phyloP scores from a whole-genome alignment of 2,797 vertebrate species.

The Crocodylus rhombifer region DNA sequence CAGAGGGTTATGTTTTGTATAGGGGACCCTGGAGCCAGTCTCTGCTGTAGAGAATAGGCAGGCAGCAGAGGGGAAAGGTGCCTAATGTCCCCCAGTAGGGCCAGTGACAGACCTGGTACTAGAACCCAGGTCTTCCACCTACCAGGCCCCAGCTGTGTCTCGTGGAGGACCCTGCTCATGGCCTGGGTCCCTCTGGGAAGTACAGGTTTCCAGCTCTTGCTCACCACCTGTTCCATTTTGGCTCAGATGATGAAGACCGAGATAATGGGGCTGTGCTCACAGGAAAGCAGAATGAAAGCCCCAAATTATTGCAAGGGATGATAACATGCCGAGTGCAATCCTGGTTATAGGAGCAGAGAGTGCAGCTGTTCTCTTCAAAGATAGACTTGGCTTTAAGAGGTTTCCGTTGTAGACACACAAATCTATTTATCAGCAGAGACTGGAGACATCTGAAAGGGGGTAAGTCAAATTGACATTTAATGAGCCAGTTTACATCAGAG shows the following conservation, averaged over 20 bases:
- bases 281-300: fast-evolving
- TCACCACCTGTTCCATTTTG: background rate
- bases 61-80: conserved; percentile 65
- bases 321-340: background rate
- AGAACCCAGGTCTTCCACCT: background rate
- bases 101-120: background rate
- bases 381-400: background rate
- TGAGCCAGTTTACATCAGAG: conserved; percentile 26
- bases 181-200: background rate
- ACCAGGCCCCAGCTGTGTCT: background rate
- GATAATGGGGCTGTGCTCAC: fast-evolving
- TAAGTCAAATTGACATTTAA: conserved; percentile 60
- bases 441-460: conserved; percentile 54
- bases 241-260: background rate
- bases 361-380: background rate
- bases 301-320: background rate
- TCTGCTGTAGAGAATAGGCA: background rate
- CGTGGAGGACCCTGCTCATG: background rate
- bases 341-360: background rate
- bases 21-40: background rate
- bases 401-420: conserved; percentile 5
- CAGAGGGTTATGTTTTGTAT: background rate
- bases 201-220: background rate
- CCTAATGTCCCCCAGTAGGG: conserved; percentile 42
- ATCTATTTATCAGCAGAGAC: conserved; percentile 59